Conservation (phyloP, 2,888 invertebrate species). For the Acanthosoma haemorrhoidale region DNA sequence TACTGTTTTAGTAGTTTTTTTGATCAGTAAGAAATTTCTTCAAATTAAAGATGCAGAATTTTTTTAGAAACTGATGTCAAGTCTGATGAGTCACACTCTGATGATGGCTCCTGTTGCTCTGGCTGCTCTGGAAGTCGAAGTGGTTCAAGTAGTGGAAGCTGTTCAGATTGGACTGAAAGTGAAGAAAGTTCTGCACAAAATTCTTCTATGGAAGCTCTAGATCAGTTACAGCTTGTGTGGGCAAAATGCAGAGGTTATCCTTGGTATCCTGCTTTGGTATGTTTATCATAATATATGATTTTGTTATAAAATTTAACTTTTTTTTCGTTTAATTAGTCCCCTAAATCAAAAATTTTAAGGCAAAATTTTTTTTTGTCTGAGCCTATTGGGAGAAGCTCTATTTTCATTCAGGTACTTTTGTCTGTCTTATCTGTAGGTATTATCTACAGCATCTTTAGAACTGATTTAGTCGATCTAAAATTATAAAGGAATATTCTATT, state of each 20-base stretch:
- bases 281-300: conserved; percentile 24
- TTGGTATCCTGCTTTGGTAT: conserved; percentile 88
- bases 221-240: conserved; percentile 90
- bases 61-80: conserved; percentile 43
- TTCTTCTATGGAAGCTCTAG: conserved; percentile 50
- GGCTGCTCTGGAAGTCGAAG: conserved; percentile 48
- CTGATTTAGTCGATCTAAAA: no score
- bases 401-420: no score
- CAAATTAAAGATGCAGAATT: conserved; percentile 32
- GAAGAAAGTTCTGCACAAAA: conserved; percentile 45
- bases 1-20: no score
- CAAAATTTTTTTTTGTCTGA: no score
- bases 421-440: no score
- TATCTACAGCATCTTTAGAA: no score
- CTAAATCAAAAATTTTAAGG: no score
- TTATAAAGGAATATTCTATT: no score
- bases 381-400: no score
- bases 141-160: conserved; percentile 44
- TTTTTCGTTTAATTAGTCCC: no score
- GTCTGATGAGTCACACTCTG: conserved; percentile 48
- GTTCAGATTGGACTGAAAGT: conserved; percentile 44
- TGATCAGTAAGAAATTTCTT: no score
- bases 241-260: conserved; percentile 95
- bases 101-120: conserved; percentile 49
- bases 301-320: neutral